Base-by-base conservation (phyloP, 2,113 vertebrate species). In the Paratilapia polleni region DNA sequence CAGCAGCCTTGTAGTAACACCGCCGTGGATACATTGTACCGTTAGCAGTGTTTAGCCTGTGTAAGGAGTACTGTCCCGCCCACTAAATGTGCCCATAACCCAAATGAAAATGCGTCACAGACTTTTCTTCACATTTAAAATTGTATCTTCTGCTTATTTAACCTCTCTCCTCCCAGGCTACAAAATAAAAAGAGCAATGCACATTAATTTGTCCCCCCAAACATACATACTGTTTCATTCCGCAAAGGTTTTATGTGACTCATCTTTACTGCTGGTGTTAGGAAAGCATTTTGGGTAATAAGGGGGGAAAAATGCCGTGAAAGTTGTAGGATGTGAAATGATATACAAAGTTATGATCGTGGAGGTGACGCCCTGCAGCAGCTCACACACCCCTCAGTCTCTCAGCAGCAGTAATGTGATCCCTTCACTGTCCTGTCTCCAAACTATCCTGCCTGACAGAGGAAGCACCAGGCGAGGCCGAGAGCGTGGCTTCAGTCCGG, bases 61-160 rank as follows among this genome's bases (percentile, higher is more conserved):
- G 22, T 57, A 43, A 61, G 22, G 52, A 85, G 57, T 73, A 13
- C 76, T 5, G 93, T 89, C 91, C 91, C 91, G 94, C 93, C 92
- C 93, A 94, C 92, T 2, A 85, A 87, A 91, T 83, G 93, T 86
- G 86, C 70, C 70, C 89, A 75, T 76, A 91, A 86, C 70, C 74
- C 82, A 76, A 86, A 88, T 78, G 66, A 80, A 93, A 94, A 94
- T 93, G 91, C 92, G 92, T 93, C 91, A 93, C 89, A 83, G 70
- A 86, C 84, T 87, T 92, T 86, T 75, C 70, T 52, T 36, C 62
- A 63, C 64, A 49, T 88, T 80, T 61, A 34, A 79, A 1, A 52
- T 73, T 31, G 10, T 73, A 49, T 66, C 62, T 22, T 64, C 11
- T 56, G 47, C 74, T 59, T 24, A 22, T 78, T 24, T 31, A 58